Base-by-base conservation (phyloP, 2,888 invertebrate genomes). In the Euzetes globulus region DNA sequence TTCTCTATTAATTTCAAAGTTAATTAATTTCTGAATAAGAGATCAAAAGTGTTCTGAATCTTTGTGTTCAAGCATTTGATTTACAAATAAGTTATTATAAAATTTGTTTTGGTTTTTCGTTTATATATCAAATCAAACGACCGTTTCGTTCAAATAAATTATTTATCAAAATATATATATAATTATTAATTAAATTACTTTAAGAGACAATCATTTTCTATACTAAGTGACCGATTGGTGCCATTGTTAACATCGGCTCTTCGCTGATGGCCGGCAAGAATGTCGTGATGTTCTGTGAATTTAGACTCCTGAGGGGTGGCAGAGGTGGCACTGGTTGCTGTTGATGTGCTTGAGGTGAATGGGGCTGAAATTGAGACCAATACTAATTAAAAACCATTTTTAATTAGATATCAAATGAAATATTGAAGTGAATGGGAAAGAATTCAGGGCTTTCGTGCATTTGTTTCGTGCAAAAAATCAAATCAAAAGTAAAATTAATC, bases 261-360 rank as follows among this genome's bases (percentile, higher is more conserved):
- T 75, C 75, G 37, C 27, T 75, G 52, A 75, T 75, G 9, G 72
- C 60, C 63, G 75, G 75, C 63, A 75, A 33, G 41, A 75, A 75
- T 70, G 75, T 68, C 22, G 73, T 37, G 73, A 75, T 72, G 17
- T 65, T 55, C 9, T 25, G 27, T 15, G 22, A 22, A 19, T 37
- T 25, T 17, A 70, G 37, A 45, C 73, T 73, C 29, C 73, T 33
- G 25, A 75, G 33, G 27, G 75, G 75, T 19, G 75, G 75, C n/a
- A 75, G 25, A 25, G 73, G 73, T 27, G 75, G 73, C 37, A 73
- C 29, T 11, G 47, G 17, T 68, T 22, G 19, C 3, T 29, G 22
- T 6, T 37, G 37, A 15, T 37, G 37, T 33, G 68, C 15, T 68
- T 37, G 41, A 33, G 33, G 71, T 22, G 19, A 22, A 22, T 45